phyloP scores from a whole-genome alignment of 2,888 invertebrate species.

The Trichogramma evanescens region DNA sequence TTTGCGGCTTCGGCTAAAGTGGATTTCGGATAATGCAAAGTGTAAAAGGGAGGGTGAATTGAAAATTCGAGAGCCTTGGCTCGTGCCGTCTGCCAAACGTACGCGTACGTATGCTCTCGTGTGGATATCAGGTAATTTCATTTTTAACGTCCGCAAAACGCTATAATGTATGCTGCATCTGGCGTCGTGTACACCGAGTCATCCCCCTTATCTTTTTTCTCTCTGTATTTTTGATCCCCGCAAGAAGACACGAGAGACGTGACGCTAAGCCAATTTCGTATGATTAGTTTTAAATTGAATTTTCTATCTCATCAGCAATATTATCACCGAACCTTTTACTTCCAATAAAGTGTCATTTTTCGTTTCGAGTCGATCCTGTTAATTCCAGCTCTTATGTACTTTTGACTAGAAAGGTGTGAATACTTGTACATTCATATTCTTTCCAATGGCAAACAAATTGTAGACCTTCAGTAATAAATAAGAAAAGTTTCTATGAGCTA shows the following conservation, averaged over 20 bases:
- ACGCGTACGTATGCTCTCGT: slow-evolving; percentile 9
- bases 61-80: slow-evolving; percentile 34
- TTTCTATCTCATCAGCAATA: slow-evolving; percentile 1
- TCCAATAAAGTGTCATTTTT: too few relatives aligned
- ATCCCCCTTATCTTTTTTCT: neutral
- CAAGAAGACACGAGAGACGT: slow-evolving; percentile 17
- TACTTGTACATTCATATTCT: too few relatives aligned
- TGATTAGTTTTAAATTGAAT: slow-evolving; percentile 23
- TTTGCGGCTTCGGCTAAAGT: slow-evolving; percentile 38
- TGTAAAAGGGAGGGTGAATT: slow-evolving; percentile 40
- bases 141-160: slow-evolving; percentile 33
- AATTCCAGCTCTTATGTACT: too few relatives aligned
- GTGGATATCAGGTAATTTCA: slow-evolving; percentile 35
- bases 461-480: too few relatives aligned
- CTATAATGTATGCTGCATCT: slow-evolving; percentile 5
- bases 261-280: slow-evolving; percentile 18
- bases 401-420: too few relatives aligned
- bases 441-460: too few relatives aligned
- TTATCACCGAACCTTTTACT: too few relatives aligned
- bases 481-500: too few relatives aligned
- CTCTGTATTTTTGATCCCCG: slow-evolving; percentile 1
- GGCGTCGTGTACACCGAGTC: neutral
- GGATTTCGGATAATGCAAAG: slow-evolving; percentile 36
- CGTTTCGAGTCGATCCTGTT: too few relatives aligned
- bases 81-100: slow-evolving; percentile 12